Conservation (phyloP, 2,888 invertebrate species). For the Catonia carolina region DNA sequence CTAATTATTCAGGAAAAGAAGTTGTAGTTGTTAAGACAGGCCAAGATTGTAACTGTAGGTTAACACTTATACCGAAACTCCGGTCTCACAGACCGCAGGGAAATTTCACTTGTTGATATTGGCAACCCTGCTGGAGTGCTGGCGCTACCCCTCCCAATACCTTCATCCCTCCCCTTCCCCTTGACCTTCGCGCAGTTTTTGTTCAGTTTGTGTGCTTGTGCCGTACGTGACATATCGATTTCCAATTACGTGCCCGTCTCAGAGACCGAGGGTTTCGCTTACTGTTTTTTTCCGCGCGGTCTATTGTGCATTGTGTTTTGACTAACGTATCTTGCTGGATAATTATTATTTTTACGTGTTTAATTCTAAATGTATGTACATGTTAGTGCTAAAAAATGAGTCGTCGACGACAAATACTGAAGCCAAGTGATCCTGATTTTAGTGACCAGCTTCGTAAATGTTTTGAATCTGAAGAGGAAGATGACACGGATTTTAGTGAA, state of each 20-base stretch:
- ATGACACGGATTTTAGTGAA: background rate
- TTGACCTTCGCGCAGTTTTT: background rate
- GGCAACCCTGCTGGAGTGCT: background rate
- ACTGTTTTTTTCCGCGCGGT: background rate
- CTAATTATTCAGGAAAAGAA: no score
- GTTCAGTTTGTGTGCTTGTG: background rate
- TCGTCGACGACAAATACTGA: background rate
- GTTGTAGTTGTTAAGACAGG: no score
- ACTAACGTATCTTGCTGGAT: background rate
- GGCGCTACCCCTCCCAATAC: background rate
- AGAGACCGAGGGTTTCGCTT: background rate
- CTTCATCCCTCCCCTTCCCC: background rate
- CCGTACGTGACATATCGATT: background rate
- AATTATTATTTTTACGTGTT: background rate
- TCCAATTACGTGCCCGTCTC: background rate
- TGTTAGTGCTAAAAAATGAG: background rate
- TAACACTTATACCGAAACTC: background rate
- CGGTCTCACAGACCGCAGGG: background rate
- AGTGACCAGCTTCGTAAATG: background rate
- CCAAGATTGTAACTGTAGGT: no score
- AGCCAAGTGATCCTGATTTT: background rate
- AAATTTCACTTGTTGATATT: background rate
- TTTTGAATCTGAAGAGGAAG: background rate
- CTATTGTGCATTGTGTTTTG: background rate
- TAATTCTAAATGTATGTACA: background rate